Conservation (phyloP, 2,113 vertebrate genomes). For the Pelecanus crispus region DNA sequence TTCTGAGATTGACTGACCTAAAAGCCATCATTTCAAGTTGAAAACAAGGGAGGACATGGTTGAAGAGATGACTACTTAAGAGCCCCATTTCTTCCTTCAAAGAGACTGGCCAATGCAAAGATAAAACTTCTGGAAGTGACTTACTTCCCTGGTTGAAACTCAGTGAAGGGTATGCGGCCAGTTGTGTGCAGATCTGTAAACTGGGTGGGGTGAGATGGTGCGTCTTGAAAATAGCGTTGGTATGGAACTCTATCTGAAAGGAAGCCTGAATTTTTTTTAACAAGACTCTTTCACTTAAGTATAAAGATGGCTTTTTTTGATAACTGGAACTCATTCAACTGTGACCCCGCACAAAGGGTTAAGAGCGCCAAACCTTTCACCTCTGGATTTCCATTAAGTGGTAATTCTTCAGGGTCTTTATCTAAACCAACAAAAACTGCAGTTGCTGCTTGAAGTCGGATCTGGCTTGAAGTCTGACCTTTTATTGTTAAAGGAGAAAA, state of each 20-base stretch:
- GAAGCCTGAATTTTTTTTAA: neutral
- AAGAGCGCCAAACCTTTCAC: neutral
- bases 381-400: neutral
- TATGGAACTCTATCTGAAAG: neutral
- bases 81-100: neutral
- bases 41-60: neutral
- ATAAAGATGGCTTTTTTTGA: neutral
- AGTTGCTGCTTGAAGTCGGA: neutral
- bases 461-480: neutral
- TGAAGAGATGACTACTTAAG: neutral
- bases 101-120: neutral
- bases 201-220: too few relatives aligned
- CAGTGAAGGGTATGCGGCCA: fast-evolving
- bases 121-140: neutral
- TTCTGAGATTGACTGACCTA: neutral
- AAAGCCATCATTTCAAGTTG: neutral
- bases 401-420: neutral
- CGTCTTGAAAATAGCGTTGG: neutral
- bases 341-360: neutral
- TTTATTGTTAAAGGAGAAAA: neutral
- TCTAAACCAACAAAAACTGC: neutral
- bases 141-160: neutral
- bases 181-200: neutral
- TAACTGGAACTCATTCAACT: fast-evolving
- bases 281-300: neutral